Conservation (phyloP, 2,888 invertebrate genomes). For the Willowsia nigromaculata region DNA sequence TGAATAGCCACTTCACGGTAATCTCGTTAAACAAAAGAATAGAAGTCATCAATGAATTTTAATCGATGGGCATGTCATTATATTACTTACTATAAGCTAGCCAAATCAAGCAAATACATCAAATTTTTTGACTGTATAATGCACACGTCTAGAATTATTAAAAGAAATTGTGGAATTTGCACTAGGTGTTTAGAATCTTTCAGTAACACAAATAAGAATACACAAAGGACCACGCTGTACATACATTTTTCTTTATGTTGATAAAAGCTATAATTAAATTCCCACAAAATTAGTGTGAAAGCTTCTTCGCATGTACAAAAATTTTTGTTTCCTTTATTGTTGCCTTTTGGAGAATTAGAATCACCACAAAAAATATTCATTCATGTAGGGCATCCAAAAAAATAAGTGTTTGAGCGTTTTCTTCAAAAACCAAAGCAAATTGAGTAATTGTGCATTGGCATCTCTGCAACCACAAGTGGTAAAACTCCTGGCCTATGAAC, state of each 20-base stretch:
- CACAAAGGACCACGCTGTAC: too few relatives aligned
- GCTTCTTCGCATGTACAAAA: slow-evolving; percentile 21
- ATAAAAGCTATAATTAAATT: slow-evolving; percentile 36
- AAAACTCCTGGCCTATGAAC: slow-evolving; percentile 42
- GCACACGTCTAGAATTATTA: too few relatives aligned
- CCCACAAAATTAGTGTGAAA: slow-evolving; percentile 64
- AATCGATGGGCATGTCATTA: too few relatives aligned
- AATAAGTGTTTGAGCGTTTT: not conserved
- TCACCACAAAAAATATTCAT: too few relatives aligned
- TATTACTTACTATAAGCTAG: too few relatives aligned
- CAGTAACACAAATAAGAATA: too few relatives aligned
- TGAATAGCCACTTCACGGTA: not conserved
- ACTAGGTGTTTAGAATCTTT: too few relatives aligned
- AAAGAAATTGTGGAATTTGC: not conserved
- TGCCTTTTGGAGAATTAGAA: too few relatives aligned
- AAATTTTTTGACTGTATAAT: too few relatives aligned
- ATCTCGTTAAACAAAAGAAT: too few relatives aligned
- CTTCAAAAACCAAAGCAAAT: slow-evolving; percentile 58
- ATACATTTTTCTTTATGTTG: not conserved
- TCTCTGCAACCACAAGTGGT: not conserved
- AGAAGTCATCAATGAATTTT: too few relatives aligned
- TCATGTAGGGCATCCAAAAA: not conserved
- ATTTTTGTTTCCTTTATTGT: not conserved
- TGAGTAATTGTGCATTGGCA: slow-evolving; percentile 39
- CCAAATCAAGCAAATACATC: too few relatives aligned